These are phyloP conservation scores for Cephus runcator DNA, from an alignment of 2,888 invertebrate species.

Conservation along the genomic window DNA sequence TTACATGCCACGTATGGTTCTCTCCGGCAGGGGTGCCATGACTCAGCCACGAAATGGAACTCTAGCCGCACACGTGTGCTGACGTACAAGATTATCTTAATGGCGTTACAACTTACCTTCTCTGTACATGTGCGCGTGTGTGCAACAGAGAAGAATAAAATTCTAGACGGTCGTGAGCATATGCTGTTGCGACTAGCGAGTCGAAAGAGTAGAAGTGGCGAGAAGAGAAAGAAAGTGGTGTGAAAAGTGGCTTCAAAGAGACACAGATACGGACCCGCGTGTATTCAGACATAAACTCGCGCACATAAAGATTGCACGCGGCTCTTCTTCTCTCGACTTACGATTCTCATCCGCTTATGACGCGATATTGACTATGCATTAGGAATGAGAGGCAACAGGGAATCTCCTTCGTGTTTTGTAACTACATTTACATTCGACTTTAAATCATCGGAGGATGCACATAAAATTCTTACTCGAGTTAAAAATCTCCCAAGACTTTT, in stretches of 20 bases:
- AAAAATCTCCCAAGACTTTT: not conserved
- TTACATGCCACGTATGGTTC: slow-evolving; percentile 24
- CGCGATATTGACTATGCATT: not conserved
- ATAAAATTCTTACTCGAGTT: not conserved
- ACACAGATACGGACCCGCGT: not conserved
- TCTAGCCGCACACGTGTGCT: not conserved
- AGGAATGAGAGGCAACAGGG: not conserved
- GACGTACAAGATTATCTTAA: slow-evolving; percentile 43
- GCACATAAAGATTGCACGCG: not conserved
- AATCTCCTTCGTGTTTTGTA: not conserved
- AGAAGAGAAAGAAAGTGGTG: not conserved
- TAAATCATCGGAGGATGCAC: not conserved
- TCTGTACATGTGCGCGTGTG: not conserved
- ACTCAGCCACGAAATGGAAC: not conserved
- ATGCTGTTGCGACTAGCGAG: not conserved
- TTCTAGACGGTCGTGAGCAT: not conserved
- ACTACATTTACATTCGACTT: not conserved
- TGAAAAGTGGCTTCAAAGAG: not conserved
- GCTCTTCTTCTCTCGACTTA: not conserved
- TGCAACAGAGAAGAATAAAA: not conserved
- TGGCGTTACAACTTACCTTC: slow-evolving; percentile 43
- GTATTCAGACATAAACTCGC: not conserved
- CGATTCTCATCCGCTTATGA: not conserved
- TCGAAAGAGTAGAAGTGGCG: not conserved
- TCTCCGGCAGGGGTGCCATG: not conserved